A percentile compares a stretch with the other conserved stretches of the same genome.
Evolutionary conservation across 35 echinoderm and acorn worm genomes (phyloP).

Genomic region (Ptychodera flava): DNA sequence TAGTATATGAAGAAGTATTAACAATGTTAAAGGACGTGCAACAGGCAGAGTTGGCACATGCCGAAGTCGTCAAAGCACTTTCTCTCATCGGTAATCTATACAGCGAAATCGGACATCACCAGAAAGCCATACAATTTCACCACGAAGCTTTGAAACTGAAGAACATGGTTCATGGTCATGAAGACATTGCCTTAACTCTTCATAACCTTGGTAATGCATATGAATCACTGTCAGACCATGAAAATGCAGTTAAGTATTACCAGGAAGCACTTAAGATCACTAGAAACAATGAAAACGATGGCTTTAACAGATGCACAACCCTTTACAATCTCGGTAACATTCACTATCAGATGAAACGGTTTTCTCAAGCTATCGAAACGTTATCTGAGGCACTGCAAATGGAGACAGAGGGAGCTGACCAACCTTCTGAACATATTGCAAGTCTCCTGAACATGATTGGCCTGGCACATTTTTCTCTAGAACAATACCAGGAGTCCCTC

Average conservation of each 20-base stretch:
- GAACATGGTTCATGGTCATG: background rate
- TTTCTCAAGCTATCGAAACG: background rate
- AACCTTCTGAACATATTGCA: too few relatives aligned
- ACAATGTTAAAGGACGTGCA: too few relatives aligned
- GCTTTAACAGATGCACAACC: too few relatives aligned
- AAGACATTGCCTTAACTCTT: background rate
- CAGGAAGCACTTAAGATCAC: too few relatives aligned
- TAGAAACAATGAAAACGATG: too few relatives aligned
- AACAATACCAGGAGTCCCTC: background rate
- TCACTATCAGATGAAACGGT: background rate
- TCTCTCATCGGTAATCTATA: background rate
- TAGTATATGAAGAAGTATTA: background rate
- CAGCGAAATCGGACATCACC: background rate
- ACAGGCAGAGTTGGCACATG: background rate
- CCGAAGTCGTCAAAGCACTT: background rate
- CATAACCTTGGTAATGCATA: background rate
- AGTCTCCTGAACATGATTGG: background rate
- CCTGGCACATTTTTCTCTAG: background rate
- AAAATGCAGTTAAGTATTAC: too few relatives aligned
- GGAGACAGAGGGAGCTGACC: too few relatives aligned
- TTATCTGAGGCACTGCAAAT: too few relatives aligned
- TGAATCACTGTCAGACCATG: background rate
- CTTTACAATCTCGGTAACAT: background rate
- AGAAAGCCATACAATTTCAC: background rate
- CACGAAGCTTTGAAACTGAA: background rate